Evolutionary conservation across 2,113 vertebrate species (phyloP).

Genomic region (Hiodon tergisus): DNA sequence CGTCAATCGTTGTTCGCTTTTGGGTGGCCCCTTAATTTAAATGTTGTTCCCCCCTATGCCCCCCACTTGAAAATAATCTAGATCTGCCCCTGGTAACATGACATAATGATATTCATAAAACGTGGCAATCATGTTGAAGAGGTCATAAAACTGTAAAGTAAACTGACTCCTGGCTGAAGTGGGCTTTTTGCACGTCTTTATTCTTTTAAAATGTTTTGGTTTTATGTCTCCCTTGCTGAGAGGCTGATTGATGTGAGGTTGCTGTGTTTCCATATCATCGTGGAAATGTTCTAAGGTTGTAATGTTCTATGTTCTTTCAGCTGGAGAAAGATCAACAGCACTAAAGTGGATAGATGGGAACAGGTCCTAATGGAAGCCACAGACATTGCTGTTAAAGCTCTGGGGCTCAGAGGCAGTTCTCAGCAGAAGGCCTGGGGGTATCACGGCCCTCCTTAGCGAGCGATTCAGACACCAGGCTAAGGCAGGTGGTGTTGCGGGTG

Average conservation of each 20-base stretch:
- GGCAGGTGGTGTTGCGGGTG: slow-evolving; percentile 27
- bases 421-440: background rate
- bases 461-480: slow-evolving; percentile 28
- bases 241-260: background rate
- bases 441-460: slow-evolving; percentile 23
- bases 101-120: no score
- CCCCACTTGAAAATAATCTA: no score
- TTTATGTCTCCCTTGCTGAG: background rate
- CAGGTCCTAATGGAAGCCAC: background rate
- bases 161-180: background rate
- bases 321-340: background rate
- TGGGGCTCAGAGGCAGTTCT: slow-evolving; percentile 20
- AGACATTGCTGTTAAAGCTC: background rate
- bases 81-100: no score
- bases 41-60: no score
- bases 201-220: slow-evolving; percentile 5
- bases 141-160: no score
- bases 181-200: background rate
- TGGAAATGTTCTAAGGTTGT: slow-evolving; percentile 14
- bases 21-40: no score
- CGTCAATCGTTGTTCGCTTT: no score
- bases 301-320: background rate
- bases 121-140: no score
- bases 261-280: slow-evolving; percentile 25
- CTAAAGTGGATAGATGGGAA: background rate